A percentile compares a stretch with the other conserved stretches of the same genome.
phyloP scores from a whole-genome alignment of 2,888 invertebrate species.

The Bugulina stolonifera region DNA sequence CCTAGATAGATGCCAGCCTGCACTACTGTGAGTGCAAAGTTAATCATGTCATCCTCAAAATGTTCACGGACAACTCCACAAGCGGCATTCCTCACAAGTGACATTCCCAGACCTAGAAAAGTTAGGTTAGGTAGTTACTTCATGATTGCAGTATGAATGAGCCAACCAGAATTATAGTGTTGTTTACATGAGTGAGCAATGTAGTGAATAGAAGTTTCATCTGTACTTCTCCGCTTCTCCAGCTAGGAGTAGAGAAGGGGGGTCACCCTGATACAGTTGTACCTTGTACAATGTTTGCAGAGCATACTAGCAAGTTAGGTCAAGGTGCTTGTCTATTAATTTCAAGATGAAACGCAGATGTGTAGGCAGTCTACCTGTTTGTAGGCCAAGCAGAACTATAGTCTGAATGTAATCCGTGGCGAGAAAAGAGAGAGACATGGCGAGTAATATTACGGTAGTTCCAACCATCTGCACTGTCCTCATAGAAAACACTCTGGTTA shows the following conservation, averaged over 20 bases:
- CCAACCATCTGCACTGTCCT: background rate
- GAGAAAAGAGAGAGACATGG: background rate
- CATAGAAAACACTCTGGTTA: background rate
- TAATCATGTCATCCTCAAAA: background rate
- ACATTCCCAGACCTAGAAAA: background rate
- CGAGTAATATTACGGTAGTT: background rate
- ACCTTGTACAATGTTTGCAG: too few species aligned
- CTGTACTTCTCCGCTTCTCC: too few species aligned
- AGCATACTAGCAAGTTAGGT: too few species aligned
- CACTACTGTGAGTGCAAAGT: background rate
- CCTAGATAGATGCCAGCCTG: background rate
- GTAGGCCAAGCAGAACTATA: background rate
- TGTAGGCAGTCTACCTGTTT: background rate
- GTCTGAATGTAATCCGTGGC: background rate
- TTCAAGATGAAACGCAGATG: too few species aligned
- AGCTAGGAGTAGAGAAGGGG: too few species aligned
- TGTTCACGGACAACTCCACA: background rate
- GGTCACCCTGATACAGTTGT: too few species aligned
- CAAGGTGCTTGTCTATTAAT: too few species aligned
- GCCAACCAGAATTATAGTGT: too few species aligned
- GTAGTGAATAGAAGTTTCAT: too few species aligned
- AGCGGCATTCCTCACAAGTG: background rate
- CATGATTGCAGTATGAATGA: too few species aligned
- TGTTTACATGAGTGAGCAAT: too few species aligned
- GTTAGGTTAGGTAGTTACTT: too few species aligned